Evolutionary conservation across 37 sponge, comb jelly and placozoan genomes (phyloP).

Genomic region (Bolinopsis microptera): DNA sequence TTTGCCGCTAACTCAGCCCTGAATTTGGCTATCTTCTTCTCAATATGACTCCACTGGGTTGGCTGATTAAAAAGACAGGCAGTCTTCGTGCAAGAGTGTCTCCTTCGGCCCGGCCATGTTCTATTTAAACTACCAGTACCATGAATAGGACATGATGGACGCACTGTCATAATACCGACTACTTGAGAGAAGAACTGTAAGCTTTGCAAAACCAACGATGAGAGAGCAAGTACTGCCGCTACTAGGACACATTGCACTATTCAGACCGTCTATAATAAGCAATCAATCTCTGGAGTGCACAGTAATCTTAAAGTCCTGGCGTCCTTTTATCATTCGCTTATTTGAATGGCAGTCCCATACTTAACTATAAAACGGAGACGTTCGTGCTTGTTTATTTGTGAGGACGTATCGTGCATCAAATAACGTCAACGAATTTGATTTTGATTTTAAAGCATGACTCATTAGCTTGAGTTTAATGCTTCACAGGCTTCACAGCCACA

Average conservation of each 20-base stretch:
- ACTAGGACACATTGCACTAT: background rate
- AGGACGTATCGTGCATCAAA: background rate
- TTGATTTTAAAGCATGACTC: background rate
- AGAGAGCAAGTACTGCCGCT: no score
- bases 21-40: conserved; percentile 42
- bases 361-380: background rate
- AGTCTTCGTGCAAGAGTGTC: background rate
- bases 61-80: background rate
- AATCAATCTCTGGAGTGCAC: background rate
- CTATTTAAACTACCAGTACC: no score
- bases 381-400: background rate
- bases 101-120: no score
- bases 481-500: background rate
- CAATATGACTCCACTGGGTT: conserved; percentile 22
- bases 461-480: background rate
- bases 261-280: background rate
- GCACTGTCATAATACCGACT: no score
- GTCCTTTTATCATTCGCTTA: background rate
- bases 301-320: background rate
- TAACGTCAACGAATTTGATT: background rate
- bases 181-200: no score
- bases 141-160: no score
- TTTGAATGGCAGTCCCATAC: background rate
- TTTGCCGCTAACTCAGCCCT: background rate
- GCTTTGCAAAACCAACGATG: no score